Conservation (phyloP, 2,113 vertebrate species). For the Leptocoma aspasia region DNA sequence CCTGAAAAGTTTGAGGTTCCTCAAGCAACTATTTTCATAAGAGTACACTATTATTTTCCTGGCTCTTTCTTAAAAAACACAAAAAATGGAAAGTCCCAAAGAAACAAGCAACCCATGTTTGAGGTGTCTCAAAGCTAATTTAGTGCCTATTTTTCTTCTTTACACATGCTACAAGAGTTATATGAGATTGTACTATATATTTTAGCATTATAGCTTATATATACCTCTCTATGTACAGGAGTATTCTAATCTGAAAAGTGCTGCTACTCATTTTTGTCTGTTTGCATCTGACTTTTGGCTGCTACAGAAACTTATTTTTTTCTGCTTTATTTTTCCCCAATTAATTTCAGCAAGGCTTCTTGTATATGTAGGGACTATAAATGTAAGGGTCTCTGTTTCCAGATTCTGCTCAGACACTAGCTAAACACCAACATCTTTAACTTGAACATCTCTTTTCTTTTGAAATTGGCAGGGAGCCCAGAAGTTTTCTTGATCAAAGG, state of each 20-base stretch:
- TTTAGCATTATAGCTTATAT: neutral
- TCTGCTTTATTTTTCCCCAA: neutral
- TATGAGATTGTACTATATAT: neutral
- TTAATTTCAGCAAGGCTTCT: neutral
- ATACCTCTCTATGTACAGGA: neutral
- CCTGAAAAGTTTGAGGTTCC: neutral
- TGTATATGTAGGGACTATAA: neutral
- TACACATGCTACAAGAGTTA: neutral
- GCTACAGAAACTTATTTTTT: neutral
- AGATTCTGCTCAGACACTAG: neutral
- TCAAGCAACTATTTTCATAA: neutral
- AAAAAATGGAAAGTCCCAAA: no score
- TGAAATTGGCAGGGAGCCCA: conserved; percentile 15
- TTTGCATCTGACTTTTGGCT: neutral
- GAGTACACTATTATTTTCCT: neutral
- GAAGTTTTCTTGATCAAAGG: conserved; percentile 27
- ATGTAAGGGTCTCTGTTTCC: neutral
- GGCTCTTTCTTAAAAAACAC: neutral
- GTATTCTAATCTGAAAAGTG: neutral
- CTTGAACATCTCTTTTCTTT: conserved; percentile 6
- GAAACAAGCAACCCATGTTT: neutral
- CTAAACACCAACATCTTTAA: neutral
- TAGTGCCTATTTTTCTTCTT: neutral
- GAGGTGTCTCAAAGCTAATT: neutral
- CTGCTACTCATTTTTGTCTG: neutral